Base-by-base conservation (phyloP, 2,888 invertebrate genomes). In the Drosophila putrida region DNA sequence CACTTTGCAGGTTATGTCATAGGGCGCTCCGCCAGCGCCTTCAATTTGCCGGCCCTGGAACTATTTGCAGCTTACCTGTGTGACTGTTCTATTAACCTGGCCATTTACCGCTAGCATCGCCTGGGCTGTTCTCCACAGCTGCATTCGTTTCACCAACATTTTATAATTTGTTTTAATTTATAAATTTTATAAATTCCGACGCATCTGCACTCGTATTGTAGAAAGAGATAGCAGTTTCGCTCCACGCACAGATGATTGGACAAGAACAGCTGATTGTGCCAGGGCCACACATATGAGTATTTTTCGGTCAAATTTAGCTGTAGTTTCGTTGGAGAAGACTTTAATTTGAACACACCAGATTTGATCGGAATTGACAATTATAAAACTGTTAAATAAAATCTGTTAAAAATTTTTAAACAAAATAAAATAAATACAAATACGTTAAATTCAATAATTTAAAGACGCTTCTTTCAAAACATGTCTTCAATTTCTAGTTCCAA, bases 1-100 rank as follows among this genome's bases (percentile, higher is more conserved):
- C 41, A 46, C 71, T 86, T 90, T 78, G 61, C 78, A 90, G 91
- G 91, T 91, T 90, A 90, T 90, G 91, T 90, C 86, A 91, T 77
- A 74, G 53, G 25, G 38, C 20, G 25, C 60, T 39, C 33, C 36
- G 4, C 25, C 13, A 38, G 9, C 15, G n/a, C 11, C 9, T 20
- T 20, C 20, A 20, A 8, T 25, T 50, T 44, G 63, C 71, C 71
- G 74, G 60, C 25, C 36, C 11, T 31, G 20, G 20, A 20, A 4
- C 13, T 20, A 1, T 33, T n/a, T n/a, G 27, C 27, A 43, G 38
- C 80, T 82, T 71, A 90, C 90, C 80, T 85, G 90, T 65, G 72
- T 57, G 35, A 41, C 53, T 43, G 70, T 49, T 27, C 72, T 70
- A 59, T 61, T 75, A 31, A 63, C 36, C 25, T 82, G 39, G 6